Conservation (phyloP, 2,797 vertebrate genomes). For the Echeneis naucrates region DNA sequence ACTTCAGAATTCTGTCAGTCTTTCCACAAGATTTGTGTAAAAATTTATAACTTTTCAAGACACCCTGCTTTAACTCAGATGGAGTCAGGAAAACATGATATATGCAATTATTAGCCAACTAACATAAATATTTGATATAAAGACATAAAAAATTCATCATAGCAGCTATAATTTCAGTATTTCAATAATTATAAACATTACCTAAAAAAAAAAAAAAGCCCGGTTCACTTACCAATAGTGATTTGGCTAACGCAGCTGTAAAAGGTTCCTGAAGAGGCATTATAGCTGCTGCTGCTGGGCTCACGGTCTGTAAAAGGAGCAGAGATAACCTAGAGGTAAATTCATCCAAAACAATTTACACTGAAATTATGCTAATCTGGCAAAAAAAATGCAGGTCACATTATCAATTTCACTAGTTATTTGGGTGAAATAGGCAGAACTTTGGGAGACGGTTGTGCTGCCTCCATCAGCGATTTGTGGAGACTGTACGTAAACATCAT, state of each 20-base stretch:
- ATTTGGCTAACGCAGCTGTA: conserved; percentile 91
- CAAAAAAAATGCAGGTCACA: no score
- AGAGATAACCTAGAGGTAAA: conserved; percentile 8
- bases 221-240: conserved; percentile 88
- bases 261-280: conserved; percentile 86
- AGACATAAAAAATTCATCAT: no score
- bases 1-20: background rate
- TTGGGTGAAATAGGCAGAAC: no score
- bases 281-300: conserved; percentile 85
- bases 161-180: background rate
- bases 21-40: background rate
- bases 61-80: background rate
- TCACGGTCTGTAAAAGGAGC: conserved; percentile 80
- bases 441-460: no score
- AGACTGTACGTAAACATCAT: no score
- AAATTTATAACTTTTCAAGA: background rate
- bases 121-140: background rate
- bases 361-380: background rate
- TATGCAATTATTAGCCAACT: background rate
- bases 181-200: background rate
- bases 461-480: no score
- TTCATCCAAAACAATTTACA: conserved; percentile 8
- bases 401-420: no score
- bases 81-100: background rate
- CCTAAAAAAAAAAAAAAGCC: no score